Evolutionary conservation across 2,797 vertebrate species (phyloP).

Genomic region (Chelidonichthys spinosus): DNA sequence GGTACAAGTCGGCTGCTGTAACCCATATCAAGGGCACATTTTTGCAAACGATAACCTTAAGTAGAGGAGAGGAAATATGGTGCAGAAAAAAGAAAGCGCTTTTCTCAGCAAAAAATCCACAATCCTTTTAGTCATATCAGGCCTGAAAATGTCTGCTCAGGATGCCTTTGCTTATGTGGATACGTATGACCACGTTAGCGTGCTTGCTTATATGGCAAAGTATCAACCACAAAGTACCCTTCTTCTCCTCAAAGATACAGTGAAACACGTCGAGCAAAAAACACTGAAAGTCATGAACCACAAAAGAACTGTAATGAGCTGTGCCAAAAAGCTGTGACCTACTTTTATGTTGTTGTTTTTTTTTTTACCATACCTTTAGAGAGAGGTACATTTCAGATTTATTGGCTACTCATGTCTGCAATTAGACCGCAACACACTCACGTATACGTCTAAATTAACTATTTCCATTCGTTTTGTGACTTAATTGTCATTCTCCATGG

Average conservation of each 20-base stretch:
- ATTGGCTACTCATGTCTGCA: conserved; percentile 46
- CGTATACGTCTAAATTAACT: conserved; percentile 41
- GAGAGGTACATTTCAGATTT: conserved; percentile 18
- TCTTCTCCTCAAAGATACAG: conserved; percentile 18
- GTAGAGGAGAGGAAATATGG: conserved; percentile 60
- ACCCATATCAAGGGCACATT: conserved; percentile 75
- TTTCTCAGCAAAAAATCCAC: conserved; percentile 72
- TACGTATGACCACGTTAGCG: conserved; percentile 28
- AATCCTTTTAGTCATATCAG: conserved; percentile 76
- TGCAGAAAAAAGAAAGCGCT: conserved; percentile 64
- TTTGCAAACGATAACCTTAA: conserved; percentile 76
- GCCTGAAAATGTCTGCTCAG: conserved; percentile 66
- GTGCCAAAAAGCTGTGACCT: background rate
- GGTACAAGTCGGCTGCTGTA: conserved; percentile 68
- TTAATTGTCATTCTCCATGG: conserved; percentile 65
- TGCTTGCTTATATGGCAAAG: conserved; percentile 27
- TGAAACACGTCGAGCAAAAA: background rate
- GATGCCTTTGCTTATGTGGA: conserved; percentile 47
- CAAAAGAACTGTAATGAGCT: background rate
- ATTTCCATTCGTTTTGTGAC: conserved; percentile 56
- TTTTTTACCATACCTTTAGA: background rate
- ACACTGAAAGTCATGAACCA: conserved; percentile 1
- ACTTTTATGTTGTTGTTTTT: background rate
- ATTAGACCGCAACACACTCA: conserved; percentile 47
- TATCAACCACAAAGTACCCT: conserved; percentile 23